Conservation (phyloP, 2,113 vertebrate species). For the Dicentrarchus labrax region DNA sequence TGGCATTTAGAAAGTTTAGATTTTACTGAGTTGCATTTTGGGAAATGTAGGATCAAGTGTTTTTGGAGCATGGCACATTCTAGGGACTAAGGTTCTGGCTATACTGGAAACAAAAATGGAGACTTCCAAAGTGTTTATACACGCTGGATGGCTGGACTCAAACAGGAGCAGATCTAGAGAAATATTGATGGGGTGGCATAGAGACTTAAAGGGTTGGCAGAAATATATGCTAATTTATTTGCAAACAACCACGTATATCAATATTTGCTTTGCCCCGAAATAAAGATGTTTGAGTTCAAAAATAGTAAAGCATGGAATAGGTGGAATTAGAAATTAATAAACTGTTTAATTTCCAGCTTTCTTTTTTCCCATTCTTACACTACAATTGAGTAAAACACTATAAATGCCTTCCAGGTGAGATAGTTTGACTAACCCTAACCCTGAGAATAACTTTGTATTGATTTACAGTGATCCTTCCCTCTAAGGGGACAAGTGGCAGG, state of each 20-base stretch:
- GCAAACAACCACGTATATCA: no score
- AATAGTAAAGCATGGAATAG: no score
- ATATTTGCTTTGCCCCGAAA: no score
- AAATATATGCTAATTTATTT: no score
- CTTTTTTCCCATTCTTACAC: not conserved
- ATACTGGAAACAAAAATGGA: not conserved
- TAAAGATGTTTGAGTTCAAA: no score
- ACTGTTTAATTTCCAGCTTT: no score
- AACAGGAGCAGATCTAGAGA: no score
- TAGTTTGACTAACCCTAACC: not conserved
- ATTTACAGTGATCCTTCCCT: not conserved
- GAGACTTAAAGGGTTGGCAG: no score
- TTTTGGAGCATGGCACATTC: not conserved
- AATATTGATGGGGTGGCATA: no score
- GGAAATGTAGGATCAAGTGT: not conserved
- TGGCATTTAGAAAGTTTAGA: not conserved
- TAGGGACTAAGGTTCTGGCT: not conserved
- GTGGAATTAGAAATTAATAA: no score
- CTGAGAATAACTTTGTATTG: not conserved
- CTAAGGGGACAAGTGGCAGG: not conserved
- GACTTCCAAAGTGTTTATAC: not conserved
- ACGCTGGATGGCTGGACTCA: not conserved
- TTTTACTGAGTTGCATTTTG: no score
- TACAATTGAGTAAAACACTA: not conserved
- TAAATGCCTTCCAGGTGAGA: not conserved